Evolutionary conservation across 2,797 vertebrate species (phyloP).

Genomic region (Ciconia nigra): DNA sequence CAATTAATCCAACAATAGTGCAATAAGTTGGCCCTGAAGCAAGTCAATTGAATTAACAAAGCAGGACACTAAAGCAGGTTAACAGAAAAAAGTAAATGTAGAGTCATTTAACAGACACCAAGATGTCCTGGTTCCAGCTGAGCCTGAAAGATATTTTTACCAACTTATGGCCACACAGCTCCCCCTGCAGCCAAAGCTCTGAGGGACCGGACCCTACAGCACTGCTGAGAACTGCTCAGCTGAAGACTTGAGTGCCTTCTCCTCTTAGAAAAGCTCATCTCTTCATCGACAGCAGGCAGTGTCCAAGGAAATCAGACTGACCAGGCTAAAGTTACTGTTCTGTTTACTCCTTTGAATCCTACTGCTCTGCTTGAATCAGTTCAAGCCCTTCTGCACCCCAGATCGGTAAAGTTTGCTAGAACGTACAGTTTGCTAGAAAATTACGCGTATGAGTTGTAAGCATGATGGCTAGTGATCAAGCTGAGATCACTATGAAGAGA

Average conservation of each 20-base stretch:
- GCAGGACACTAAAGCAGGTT: not conserved
- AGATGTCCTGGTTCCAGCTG: not conserved
- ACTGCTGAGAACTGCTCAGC: not conserved
- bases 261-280: not conserved
- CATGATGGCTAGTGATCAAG: not conserved
- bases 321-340: not conserved
- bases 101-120: not conserved
- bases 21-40: not conserved
- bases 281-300: fast-evolving
- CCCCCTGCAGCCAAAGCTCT: not conserved
- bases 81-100: not conserved
- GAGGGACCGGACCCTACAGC: not conserved
- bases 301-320: not conserved
- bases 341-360: not conserved
- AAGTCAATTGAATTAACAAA: not conserved
- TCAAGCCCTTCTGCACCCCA: not conserved
- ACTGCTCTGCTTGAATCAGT: not conserved
- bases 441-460: fast-evolving
- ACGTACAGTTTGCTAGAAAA: not conserved
- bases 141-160: not conserved
- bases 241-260: not conserved
- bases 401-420: not conserved
- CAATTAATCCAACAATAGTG: not conserved
- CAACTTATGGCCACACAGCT: not conserved
- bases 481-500: fast-evolving